phyloP scores from a whole-genome alignment of 2,888 invertebrate genomes.

The Gymnosoma rotundatum region DNA sequence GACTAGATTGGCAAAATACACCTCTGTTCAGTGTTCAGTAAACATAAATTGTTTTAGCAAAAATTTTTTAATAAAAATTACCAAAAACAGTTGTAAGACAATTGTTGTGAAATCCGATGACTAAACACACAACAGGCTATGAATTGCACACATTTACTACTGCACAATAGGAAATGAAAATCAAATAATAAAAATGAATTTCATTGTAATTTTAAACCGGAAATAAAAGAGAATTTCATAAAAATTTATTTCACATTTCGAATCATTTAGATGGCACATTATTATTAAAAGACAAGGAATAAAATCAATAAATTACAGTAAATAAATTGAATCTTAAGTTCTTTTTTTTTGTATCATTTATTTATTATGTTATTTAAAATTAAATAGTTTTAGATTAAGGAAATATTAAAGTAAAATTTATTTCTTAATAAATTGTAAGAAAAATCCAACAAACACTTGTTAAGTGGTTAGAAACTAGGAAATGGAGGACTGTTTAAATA shows the following conservation, averaged over 20 bases:
- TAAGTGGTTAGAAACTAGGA: slow-evolving; percentile 6
- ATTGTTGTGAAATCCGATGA: no score
- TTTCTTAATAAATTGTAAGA: not conserved
- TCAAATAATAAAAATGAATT: slow-evolving; percentile 9
- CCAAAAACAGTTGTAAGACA: no score
- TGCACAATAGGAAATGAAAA: slow-evolving; percentile 22
- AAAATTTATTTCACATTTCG: slow-evolving; percentile 21
- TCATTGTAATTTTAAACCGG: slow-evolving; percentile 49
- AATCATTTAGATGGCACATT: slow-evolving; percentile 30
- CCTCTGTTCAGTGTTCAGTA: no score
- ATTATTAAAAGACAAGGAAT: slow-evolving; percentile 1
- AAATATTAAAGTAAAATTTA: not conserved
- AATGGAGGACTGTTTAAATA: slow-evolving; percentile 5
- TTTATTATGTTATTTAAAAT: not conserved
- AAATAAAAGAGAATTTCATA: slow-evolving; percentile 45
- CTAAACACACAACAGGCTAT: not conserved
- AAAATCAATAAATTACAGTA: slow-evolving; percentile 40
- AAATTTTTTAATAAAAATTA: no score
- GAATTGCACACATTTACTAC: slow-evolving; percentile 13
- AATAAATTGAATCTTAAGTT: slow-evolving; percentile 26
- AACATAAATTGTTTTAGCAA: no score
- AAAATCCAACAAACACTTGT: slow-evolving; percentile 26
- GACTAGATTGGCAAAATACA: no score
- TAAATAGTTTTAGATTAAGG: not conserved
- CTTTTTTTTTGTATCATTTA: not conserved